Evolutionary conservation across 2,888 invertebrate genomes (phyloP).

Genomic region (Monopis laevigella): DNA sequence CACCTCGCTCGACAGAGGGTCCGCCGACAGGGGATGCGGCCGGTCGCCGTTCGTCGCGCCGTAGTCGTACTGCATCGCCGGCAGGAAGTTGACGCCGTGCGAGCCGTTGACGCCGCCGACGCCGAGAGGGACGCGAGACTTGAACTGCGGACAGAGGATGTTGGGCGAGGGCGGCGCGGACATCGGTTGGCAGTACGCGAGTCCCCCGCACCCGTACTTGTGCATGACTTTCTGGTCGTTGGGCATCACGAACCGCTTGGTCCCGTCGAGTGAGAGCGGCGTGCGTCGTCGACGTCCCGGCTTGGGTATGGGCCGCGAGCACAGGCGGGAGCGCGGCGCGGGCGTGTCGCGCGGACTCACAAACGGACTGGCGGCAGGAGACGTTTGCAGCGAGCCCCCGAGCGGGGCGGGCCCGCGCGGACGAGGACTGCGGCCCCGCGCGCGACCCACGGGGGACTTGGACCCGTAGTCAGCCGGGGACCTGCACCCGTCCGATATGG

Average conservation of each 20-base stretch:
- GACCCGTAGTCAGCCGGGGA: not conserved
- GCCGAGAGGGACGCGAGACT: constrained; percentile 58
- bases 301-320: constrained; percentile 61
- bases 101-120: constrained; percentile 43
- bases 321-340: constrained; percentile 71
- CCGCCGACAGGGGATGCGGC: constrained; percentile 48
- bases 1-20: constrained; percentile 67
- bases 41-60: constrained; percentile 47
- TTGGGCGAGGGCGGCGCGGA: constrained; percentile 77
- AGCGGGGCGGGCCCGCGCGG: constrained; percentile 65
- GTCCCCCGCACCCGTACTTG: constrained; percentile 38
- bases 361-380: constrained; percentile 77
- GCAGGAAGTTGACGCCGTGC: constrained; percentile 54
- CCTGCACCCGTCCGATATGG: constrained; percentile 27
- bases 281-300: constrained; percentile 48
- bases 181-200: constrained; percentile 65
- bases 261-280: constrained; percentile 39
- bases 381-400: constrained; percentile 54
- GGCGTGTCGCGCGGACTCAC: constrained; percentile 84
- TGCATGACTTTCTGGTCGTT: constrained; percentile 51
- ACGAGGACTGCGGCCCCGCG: constrained; percentile 85
- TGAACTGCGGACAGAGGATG: constrained; percentile 53
- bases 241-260: constrained; percentile 51
- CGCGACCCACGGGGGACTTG: constrained; percentile 80
- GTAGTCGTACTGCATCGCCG: constrained; percentile 49